These are phyloP conservation scores for Mallotus villosus DNA, from an alignment of 2,797 vertebrate genomes.

Conservation along the genomic window DNA sequence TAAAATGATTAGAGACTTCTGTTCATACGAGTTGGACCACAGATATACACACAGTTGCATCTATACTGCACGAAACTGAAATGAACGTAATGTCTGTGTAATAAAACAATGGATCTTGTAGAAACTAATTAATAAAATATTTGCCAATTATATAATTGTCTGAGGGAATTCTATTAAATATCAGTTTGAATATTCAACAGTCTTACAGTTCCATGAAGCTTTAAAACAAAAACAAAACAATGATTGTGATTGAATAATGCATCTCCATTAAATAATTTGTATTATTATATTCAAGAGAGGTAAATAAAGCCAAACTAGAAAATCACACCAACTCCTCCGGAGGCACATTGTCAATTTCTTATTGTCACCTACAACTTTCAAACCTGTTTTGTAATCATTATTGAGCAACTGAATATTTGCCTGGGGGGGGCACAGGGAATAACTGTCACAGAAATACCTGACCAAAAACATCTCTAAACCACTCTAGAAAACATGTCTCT, in stretches of 20 bases:
- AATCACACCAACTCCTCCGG: no score
- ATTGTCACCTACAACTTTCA: background rate
- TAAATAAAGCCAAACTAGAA: no score
- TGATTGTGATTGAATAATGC: no score
- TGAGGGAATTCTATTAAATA: no score
- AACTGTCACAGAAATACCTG: constrained; percentile 19
- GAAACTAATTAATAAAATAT: background rate
- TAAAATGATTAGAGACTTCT: no score
- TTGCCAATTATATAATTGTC: background rate
- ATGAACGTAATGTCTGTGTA: background rate
- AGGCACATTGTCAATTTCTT: background rate
- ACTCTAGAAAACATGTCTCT: constrained; percentile 24
- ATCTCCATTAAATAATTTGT: no score
- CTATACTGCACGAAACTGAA: no score
- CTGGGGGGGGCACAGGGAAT: constrained; percentile 12
- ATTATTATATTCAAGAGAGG: no score
- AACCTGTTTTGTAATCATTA: background rate
- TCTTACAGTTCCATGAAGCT: background rate
- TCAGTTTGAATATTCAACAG: no score
- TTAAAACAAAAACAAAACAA: background rate
- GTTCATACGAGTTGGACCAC: background rate
- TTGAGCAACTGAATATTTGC: constrained; percentile 22
- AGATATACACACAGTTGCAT: background rate
- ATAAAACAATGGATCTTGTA: background rate
- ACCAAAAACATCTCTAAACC: constrained; percentile 44